A percentile compares a stretch with the other conserved stretches of the same genome.
These are phyloP conservation scores for Tricholaema leucomelas DNA, from an alignment of 2,113 vertebrate genomes.

Conservation along the genomic window DNA sequence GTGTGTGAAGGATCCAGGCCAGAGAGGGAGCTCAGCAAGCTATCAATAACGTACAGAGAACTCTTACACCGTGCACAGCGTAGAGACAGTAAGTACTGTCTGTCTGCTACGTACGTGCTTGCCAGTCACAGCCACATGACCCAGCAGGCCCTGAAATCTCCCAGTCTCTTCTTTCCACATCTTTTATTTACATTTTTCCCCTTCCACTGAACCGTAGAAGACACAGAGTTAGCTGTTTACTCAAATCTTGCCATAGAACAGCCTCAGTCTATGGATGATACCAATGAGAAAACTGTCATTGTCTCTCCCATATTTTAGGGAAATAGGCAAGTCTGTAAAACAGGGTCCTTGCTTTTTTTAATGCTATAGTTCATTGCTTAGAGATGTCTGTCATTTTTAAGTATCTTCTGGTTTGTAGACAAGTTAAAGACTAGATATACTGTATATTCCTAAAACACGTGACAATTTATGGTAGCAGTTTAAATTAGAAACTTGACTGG, in stretches of 20 bases:
- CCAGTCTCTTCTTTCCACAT: not conserved
- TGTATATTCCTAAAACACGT: not conserved
- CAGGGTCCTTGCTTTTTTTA: not conserved
- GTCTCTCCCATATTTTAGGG: not conserved
- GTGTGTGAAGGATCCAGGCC: not conserved
- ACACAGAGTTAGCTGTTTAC: not conserved
- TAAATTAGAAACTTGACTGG: not conserved
- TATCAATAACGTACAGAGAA: not conserved
- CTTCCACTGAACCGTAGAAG: not conserved
- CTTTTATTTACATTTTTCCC: too few relatives aligned
- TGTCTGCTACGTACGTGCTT: not conserved
- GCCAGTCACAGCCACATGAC: not conserved
- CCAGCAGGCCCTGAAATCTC: conserved; percentile 26
- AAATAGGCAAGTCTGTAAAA: not conserved
- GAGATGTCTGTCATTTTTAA: not conserved
- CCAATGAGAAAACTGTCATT: not conserved
- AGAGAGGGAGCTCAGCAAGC: conserved; percentile 15
- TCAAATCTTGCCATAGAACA: not conserved
- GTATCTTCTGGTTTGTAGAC: not conserved
- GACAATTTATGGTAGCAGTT: not conserved
- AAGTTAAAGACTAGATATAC: not conserved
- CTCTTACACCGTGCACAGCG: not conserved
- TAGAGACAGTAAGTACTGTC: not conserved
- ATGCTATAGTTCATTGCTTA: not conserved
- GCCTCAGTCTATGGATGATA: not conserved